Evolutionary conservation across 2,888 invertebrate genomes (phyloP), one percentile per base, ranked within the genome.

Genomic region (Ochropacha duplaris): DNA sequence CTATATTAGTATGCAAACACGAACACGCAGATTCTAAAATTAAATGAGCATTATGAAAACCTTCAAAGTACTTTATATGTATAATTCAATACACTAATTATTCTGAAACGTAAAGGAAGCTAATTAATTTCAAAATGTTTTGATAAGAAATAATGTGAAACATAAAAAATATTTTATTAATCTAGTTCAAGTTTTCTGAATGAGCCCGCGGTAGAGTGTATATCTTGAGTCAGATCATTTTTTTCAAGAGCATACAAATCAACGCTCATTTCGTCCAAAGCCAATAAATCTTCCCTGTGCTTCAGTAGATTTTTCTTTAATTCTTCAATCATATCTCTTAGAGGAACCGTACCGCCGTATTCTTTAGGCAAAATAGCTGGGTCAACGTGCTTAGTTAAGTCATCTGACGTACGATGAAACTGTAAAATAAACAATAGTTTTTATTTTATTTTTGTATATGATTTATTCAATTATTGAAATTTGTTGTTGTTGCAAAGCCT

Each of bases 151-250:
- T n/a, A n/a, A 39, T 39, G 2, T 39, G 39, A 39, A 39, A 39
- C 39, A n/a, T 19, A 9, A 22, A 4, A 16, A n/a, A 62, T 59
- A 55, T 24, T 50, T 54, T 31, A 44, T 57, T 94, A 97, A 90
- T 97, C 97, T 60, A 97, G 95, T 84, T 96, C 96, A 58, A 97
- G 92, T 88, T 96, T 97, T 79, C 97, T 95, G 87, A 97, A 97
- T 58, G 96, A 96, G 22, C 97, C 97, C 63, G 96, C 95, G 54
- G 97, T 94, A 1, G 96, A 96, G 62, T 95, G 96, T 55, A 96
- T 91, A 72, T 96, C 95, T 72, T 95, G 95, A 64, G 95, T 95
- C 74, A 95, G 92, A 75, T 94, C 93, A 60, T 94, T 94, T 61
- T 94, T 93, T 56, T 86, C 94, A 68, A 94, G 89, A 65, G 92